A percentile compares a stretch with the other conserved stretches of the same genome.
phyloP scores from a whole-genome alignment of 2,797 vertebrate species.

The Sebastes paucispinis region DNA sequence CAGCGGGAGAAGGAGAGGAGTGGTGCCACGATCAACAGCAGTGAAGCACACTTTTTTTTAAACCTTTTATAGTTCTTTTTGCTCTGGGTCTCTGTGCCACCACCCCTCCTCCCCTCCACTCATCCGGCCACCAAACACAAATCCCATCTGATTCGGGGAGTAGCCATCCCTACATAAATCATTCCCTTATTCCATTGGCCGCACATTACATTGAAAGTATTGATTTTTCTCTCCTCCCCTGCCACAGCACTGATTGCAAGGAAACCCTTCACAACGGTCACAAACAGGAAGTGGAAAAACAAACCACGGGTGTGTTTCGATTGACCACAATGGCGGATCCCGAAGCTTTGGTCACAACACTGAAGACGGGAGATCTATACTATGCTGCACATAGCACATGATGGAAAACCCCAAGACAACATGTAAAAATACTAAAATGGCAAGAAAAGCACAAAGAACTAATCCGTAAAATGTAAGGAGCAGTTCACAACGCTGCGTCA shows the following conservation, averaged over 20 bases:
- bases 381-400: constrained; percentile 1
- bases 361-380: constrained; percentile 4
- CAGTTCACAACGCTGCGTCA: not conserved
- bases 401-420: not conserved
- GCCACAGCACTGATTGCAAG: constrained; percentile 88
- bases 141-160: constrained; percentile 91
- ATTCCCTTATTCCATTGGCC: constrained; percentile 97
- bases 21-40: constrained; percentile 49
- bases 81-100: constrained; percentile 64
- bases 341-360: constrained; percentile 43
- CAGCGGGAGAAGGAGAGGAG: constrained; percentile 42
- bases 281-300: constrained; percentile 83
- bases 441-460: not conserved
- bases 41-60: constrained; percentile 52
- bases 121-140: constrained; percentile 81
- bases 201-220: constrained; percentile 97
- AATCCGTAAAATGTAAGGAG: not conserved
- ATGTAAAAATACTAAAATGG: not conserved
- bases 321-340: constrained; percentile 67
- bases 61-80: constrained; percentile 66
- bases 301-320: constrained; percentile 65
- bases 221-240: constrained; percentile 86
- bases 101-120: constrained; percentile 77
- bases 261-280: constrained; percentile 91
- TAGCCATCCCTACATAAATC: constrained; percentile 96